These are phyloP conservation scores for Pogonomyrmex barbatus DNA, from an alignment of 1,140 invertebrate genomes.

Conservation along the genomic window DNA sequence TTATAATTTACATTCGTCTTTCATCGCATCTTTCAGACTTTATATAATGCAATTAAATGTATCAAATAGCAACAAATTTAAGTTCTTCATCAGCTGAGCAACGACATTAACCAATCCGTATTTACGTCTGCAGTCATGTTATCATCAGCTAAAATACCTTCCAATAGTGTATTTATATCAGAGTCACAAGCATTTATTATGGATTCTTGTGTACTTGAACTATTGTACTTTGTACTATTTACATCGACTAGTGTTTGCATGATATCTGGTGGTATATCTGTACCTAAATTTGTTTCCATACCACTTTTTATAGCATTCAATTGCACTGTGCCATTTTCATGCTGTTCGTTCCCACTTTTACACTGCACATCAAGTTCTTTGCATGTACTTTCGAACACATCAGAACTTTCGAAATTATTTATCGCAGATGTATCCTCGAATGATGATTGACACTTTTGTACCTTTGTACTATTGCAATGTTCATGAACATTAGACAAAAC, in stretches of 20 bases:
- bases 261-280: too few relatives aligned
- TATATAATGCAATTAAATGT: background rate
- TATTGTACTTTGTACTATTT: slow-evolving; percentile 1
- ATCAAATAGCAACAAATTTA: background rate
- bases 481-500: background rate
- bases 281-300: too few relatives aligned
- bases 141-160: background rate
- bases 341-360: background rate
- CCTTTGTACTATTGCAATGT: too few relatives aligned
- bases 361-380: background rate
- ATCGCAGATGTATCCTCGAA: background rate
- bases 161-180: background rate
- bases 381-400: background rate
- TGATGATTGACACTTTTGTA: background rate
- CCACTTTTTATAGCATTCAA: background rate
- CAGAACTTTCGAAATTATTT: background rate
- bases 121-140: background rate
- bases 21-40: background rate
- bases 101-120: slow-evolving; percentile 7
- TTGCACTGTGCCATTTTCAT: slow-evolving; percentile 2
- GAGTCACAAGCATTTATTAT: background rate
- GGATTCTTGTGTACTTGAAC: background rate
- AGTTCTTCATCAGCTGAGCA: background rate
- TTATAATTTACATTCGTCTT: background rate
- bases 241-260: background rate